Conservation (phyloP, 1,140 invertebrate genomes). For the Nymphalis io region DNA sequence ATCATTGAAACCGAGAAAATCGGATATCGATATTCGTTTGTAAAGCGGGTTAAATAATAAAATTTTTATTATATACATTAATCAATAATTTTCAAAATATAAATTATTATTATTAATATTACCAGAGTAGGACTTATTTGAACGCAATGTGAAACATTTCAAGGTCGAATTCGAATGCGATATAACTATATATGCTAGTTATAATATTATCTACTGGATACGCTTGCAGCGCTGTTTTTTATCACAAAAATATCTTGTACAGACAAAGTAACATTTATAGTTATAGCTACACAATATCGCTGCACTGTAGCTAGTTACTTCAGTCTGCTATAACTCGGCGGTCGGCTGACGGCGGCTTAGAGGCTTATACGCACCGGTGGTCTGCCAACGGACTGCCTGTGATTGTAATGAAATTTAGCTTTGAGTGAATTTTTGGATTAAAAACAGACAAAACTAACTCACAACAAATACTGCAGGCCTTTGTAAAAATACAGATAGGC, state of each 20-base stretch:
- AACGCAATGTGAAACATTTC: no score
- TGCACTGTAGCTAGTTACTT: background rate
- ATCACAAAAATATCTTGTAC: background rate
- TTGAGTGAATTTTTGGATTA: constrained; percentile 37
- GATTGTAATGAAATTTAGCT: constrained; percentile 44
- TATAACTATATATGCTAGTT: no score
- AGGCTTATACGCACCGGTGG: constrained; percentile 42
- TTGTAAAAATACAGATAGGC: constrained; percentile 12
- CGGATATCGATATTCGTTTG: no score
- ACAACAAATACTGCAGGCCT: background rate
- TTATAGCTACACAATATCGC: background rate
- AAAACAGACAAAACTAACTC: constrained; percentile 28
- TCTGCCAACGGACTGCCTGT: constrained; percentile 42
- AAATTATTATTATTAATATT: no score
- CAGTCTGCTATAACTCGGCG: constrained; percentile 19
- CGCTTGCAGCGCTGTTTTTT: no score
- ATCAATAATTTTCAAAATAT: no score
- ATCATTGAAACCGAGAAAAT: no score
- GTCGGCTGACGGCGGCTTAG: constrained; percentile 37
- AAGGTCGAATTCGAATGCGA: no score
- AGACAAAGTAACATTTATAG: background rate
- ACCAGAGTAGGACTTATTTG: no score
- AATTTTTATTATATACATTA: no score
- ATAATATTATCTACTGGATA: no score
- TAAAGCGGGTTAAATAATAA: no score